phyloP scores from a whole-genome alignment of 2,113 vertebrate genomes.

The Perca schrenkii region DNA sequence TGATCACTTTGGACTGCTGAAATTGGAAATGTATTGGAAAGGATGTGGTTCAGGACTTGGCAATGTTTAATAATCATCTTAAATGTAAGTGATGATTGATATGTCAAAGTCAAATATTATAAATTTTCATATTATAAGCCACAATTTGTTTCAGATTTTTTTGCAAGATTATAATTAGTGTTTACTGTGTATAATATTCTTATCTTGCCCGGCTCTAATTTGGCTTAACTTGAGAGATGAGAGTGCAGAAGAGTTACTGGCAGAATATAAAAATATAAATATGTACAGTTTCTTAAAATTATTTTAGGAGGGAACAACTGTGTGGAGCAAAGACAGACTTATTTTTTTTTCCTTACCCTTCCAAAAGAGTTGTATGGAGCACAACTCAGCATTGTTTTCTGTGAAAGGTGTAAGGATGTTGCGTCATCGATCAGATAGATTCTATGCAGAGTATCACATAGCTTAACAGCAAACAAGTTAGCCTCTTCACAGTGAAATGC shows the following conservation, averaged over 20 bases:
- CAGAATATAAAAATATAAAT: not conserved
- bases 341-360: not conserved
- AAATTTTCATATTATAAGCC: not conserved
- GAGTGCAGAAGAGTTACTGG: constrained; percentile 7
- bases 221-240: constrained; percentile 1
- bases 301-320: not conserved
- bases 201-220: not conserved
- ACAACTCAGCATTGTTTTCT: constrained; percentile 11
- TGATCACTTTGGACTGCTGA: constrained; percentile 6
- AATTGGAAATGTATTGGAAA: not conserved
- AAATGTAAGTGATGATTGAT: constrained; percentile 6
- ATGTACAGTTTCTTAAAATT: constrained; percentile 23
- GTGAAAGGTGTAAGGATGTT: constrained; percentile 15
- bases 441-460: constrained; percentile 62
- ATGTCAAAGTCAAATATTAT: not conserved
- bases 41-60: not conserved
- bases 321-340: not conserved
- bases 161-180: not conserved
- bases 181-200: not conserved
- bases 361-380: constrained; percentile 1
- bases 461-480: constrained; percentile 20
- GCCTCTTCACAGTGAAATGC: constrained; percentile 87
- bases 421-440: constrained; percentile 17
- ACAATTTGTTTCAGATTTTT: not conserved
- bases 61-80: not conserved